Evolutionary conservation across 1,140 invertebrate genomes (phyloP), one percentile per base, ranked within the genome.

Genomic region (Dreissena polymorpha): DNA sequence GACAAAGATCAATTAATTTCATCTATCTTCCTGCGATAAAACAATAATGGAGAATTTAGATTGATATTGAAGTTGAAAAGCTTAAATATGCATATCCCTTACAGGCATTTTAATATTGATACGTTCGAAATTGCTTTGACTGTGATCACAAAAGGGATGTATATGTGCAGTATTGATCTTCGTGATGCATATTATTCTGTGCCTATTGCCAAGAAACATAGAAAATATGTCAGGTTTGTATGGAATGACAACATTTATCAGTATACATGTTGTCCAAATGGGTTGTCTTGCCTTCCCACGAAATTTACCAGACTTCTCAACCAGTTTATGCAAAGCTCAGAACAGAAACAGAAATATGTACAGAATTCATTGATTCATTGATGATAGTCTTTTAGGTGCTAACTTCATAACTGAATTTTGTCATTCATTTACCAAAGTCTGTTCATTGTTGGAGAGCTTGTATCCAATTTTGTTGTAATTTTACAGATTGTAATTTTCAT

Each of bases 331-430:
- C n/a, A n/a, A n/a, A n/a, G n/a, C n/a, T n/a, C n/a, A n/a, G n/a
- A n/a, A n/a, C n/a, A n/a, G n/a, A n/a, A n/a, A n/a, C n/a, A n/a
- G n/a, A 81, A 75, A 14, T 63, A 6, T 83, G 23, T 57, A 57
- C 76, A 25, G 69, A n/a, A n/a, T n/a, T n/a, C n/a, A n/a, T n/a
- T n/a, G 75, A 8, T 86, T 78, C 53, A 85, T 86, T 73, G 85
- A 85, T 81, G 85, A 86, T n/a, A 69, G 64, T 21, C 74, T 84
- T 53, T 25, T 88, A 5, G 75, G 63, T 55, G 82, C 70, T n/a
- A 64, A 83, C 23, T 81, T 29, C 12, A 25, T 13, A 21, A n/a
- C 27, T 29, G 78, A 83, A 55, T 86, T 78, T 74, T 53, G 7
- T 53, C 29, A 80, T 12, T 86, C 86, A 79, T 21, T 88, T 10